phyloP scores from a whole-genome alignment of 2,888 invertebrate species.

The Pediacus dermestoides region DNA sequence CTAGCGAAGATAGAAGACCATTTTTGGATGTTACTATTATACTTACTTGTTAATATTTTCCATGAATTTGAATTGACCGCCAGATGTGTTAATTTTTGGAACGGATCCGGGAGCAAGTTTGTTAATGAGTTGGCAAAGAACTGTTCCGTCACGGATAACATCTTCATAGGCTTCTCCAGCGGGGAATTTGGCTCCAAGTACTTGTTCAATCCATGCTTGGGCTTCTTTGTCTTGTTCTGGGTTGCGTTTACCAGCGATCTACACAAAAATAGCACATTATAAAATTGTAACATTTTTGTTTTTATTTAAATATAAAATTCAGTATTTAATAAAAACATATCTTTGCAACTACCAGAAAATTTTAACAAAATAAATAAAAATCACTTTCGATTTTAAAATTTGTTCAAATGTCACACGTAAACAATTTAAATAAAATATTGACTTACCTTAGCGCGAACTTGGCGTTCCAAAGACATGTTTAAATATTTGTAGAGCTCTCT shows the following conservation, averaged over 20 bases:
- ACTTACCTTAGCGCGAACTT: slow-evolving; percentile 83
- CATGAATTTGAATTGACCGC: slow-evolving; percentile 99
- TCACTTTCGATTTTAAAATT: slow-evolving; percentile 9
- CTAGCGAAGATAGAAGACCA: too few relatives aligned
- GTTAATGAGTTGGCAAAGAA: slow-evolving; percentile 93
- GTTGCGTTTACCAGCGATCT: slow-evolving; percentile 83
- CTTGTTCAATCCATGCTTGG: slow-evolving; percentile 86
- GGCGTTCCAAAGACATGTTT: slow-evolving; percentile 87
- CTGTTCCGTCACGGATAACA: slow-evolving; percentile 84
- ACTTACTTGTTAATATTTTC: slow-evolving; percentile 94
- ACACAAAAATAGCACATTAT: too few relatives aligned
- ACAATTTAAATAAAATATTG: slow-evolving; percentile 21
- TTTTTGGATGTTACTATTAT: slow-evolving; percentile 1
- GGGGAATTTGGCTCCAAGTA: slow-evolving; percentile 86
- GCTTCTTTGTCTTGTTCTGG: slow-evolving; percentile 81
- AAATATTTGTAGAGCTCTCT: slow-evolving; percentile 27
- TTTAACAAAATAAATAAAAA: too few relatives aligned
- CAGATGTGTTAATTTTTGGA: slow-evolving; percentile 85
- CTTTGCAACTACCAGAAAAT: slow-evolving; percentile 14
- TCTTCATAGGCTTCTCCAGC: slow-evolving; percentile 79
- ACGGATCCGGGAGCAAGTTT: slow-evolving; percentile 85
- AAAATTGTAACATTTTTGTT: too few relatives aligned
- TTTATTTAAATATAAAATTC: too few relatives aligned
- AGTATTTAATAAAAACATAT: too few relatives aligned
- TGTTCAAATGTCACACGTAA: slow-evolving; percentile 7